Percentiles rank a stretch among this genome's conserved stretches.
Conservation (phyloP, 1,140 invertebrate species). For the Euwallacea fornicatus region DNA sequence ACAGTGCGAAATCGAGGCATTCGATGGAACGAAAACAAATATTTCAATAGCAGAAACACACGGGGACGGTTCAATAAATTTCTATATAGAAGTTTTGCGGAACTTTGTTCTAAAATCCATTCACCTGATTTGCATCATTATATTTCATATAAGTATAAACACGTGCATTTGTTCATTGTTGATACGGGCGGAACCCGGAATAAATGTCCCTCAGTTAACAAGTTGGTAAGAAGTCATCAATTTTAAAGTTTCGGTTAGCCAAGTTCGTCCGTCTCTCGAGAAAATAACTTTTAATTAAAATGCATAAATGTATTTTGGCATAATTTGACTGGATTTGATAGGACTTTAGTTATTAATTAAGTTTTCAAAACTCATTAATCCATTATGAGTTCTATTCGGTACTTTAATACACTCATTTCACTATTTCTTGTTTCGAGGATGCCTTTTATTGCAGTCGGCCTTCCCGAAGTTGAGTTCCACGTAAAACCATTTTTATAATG, state of each 20-base stretch:
- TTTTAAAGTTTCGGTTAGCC: conserved; percentile 6
- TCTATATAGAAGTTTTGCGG: conserved; percentile 2
- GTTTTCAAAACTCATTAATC: conserved; percentile 6
- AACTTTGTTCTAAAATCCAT: conserved; percentile 2
- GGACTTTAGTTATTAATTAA: conserved; percentile 6
- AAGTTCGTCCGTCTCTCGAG: conserved; percentile 6
- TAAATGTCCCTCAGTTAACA: background rate
- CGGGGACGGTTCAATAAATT: conserved; percentile 10
- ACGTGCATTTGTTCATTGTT: background rate
- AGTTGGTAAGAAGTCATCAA: conserved; percentile 2
- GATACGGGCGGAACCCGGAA: background rate
- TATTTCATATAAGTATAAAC: background rate
- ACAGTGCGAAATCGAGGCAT: conserved; percentile 2
- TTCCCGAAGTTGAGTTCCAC: no score
- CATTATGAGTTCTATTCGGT: background rate
- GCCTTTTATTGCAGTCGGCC: no score
- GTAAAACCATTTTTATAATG: no score
- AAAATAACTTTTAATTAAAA: conserved; percentile 14
- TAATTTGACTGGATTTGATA: conserved; percentile 13
- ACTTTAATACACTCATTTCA: background rate
- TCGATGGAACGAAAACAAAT: conserved; percentile 14
- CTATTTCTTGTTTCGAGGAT: no score
- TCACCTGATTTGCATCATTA: conserved; percentile 1
- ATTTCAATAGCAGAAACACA: conserved; percentile 11
- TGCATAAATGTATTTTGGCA: conserved; percentile 13